Percentiles rank a stretch among this genome's conserved stretches.
Evolutionary conservation across 92 coral and sea anemone species (phyloP).

Genomic region (Zoanthus sansibaricus): DNA sequence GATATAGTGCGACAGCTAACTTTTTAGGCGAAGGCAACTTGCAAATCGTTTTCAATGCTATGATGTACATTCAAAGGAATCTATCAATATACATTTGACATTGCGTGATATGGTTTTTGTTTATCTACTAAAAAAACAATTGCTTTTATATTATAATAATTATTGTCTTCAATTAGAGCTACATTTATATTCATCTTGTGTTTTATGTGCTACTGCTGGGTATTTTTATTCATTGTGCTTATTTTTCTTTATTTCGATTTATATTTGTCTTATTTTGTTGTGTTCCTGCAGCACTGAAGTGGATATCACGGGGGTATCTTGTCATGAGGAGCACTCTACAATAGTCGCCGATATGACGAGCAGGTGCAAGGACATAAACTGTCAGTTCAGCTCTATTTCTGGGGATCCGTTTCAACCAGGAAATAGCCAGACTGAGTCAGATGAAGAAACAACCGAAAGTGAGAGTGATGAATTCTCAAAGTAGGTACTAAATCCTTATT

Average conservation of each 20-base stretch:
- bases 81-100: neutral
- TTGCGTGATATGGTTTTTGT: neutral
- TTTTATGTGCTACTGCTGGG: neutral
- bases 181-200: neutral
- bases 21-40: neutral
- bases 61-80: neutral
- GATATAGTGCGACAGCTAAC: neutral
- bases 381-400: neutral
- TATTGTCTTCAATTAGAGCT: neutral
- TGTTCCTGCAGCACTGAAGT: neutral
- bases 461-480: neutral
- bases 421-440: neutral
- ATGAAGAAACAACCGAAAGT: neutral
- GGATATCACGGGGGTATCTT: slow-evolving; percentile 1
- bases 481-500: neutral
- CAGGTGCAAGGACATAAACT: neutral
- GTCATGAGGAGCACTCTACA: neutral
- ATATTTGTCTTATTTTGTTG: too few species aligned
- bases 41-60: neutral
- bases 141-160: neutral
- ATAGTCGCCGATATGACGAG: neutral
- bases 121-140: neutral
- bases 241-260: neutral
- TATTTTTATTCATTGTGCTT: neutral
- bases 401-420: neutral